Evolutionary conservation across 2,888 invertebrate species (phyloP).

Genomic region (Onthophagus sagittarius): DNA sequence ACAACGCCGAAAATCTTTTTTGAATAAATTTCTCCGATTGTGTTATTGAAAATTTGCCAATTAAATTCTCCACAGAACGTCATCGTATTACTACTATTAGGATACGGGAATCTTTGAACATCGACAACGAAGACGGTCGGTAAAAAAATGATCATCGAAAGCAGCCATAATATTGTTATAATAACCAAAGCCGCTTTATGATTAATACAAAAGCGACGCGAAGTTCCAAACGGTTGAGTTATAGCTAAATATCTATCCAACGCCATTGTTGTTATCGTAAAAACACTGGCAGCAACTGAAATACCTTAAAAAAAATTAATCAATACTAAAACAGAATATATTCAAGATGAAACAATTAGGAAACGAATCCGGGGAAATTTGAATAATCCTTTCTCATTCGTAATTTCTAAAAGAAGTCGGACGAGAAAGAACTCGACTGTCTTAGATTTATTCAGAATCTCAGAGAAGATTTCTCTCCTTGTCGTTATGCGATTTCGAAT

Average conservation of each 20-base stretch:
- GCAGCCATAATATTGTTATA: conserved; percentile 62
- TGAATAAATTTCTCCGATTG: conserved; percentile 46
- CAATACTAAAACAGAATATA: neutral
- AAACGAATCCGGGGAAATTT: neutral
- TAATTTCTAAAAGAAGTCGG: too few relatives aligned
- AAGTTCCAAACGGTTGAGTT: conserved; percentile 66
- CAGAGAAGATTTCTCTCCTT: neutral
- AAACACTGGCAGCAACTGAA: conserved; percentile 74
- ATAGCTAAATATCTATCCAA: conserved; percentile 73
- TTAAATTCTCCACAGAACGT: conserved; percentile 57
- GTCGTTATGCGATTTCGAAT: neutral
- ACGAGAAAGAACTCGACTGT: neutral
- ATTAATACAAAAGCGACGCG: conserved; percentile 61
- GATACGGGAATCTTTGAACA: neutral
- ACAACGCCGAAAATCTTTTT: conserved; percentile 62
- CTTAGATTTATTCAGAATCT: neutral
- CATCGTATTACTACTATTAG: neutral
- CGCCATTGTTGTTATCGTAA: conserved; percentile 76
- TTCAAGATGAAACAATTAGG: neutral
- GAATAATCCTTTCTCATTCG: neutral
- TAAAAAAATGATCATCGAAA: conserved; percentile 63
- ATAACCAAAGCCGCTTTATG: conserved; percentile 62
- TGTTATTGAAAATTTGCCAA: conserved; percentile 47
- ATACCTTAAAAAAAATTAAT: conserved; percentile 56
- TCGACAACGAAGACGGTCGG: conserved; percentile 56